phyloP scores from a whole-genome alignment of 2,113 vertebrate species.

The Indri indri region DNA sequence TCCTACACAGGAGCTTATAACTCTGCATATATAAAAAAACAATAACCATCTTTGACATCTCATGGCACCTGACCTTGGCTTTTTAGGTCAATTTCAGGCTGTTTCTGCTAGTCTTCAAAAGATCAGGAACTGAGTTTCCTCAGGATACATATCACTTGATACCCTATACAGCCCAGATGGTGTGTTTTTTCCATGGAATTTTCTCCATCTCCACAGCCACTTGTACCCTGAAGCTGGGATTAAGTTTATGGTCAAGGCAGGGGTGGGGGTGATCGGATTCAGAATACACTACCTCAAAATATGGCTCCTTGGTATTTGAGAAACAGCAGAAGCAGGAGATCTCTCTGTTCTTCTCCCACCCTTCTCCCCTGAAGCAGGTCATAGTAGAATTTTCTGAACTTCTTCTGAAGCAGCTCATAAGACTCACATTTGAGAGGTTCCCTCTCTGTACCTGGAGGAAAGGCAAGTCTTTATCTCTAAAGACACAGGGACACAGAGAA shows the following conservation, averaged over 20 bases:
- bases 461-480: background rate
- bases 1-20: background rate
- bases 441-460: background rate
- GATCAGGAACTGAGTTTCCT: background rate
- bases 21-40: background rate
- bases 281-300: background rate
- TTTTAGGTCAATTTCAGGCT: background rate
- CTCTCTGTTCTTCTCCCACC: background rate
- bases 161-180: background rate
- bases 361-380: background rate
- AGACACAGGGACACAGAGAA: background rate
- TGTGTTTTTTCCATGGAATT: background rate
- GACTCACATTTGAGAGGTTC: background rate
- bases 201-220: background rate
- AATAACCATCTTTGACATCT: background rate
- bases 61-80: background rate
- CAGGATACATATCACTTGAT: background rate
- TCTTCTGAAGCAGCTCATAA: background rate
- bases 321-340: background rate
- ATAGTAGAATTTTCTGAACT: background rate
- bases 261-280: rapidly evolving
- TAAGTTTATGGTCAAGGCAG: background rate
- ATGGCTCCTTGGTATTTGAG: background rate
- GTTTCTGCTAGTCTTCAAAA: background rate
- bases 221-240: background rate